Conservation (phyloP, 2,113 vertebrate genomes). For the Menidia beryllina region DNA sequence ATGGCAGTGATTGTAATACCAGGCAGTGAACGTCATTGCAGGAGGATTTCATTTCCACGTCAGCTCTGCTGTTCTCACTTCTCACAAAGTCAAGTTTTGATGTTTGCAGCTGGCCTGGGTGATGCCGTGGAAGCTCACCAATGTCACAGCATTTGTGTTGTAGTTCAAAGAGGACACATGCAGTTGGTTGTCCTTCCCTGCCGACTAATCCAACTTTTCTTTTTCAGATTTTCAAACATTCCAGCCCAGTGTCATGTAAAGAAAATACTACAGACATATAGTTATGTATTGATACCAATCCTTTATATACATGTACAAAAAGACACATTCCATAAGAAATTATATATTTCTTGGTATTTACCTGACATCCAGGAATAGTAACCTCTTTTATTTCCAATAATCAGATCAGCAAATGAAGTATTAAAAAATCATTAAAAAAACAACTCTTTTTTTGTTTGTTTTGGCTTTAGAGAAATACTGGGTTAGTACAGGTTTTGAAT, state of each 20-base stretch:
- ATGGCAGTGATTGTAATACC: slow-evolving; percentile 13
- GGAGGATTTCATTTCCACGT: background rate
- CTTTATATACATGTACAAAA: too few relatives aligned
- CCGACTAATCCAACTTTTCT: slow-evolving; percentile 4
- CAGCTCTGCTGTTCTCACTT: background rate
- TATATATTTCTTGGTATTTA: too few relatives aligned
- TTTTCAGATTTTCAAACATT: background rate
- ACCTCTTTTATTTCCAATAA: too few relatives aligned
- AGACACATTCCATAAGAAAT: too few relatives aligned
- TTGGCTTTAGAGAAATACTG: too few relatives aligned
- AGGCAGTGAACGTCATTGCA: slow-evolving; percentile 6
- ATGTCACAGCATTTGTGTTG: slow-evolving; percentile 29
- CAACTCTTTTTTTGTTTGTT: too few relatives aligned
- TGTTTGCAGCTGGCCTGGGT: slow-evolving; percentile 18
- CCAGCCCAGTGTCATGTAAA: background rate
- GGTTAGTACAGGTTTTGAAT: too few relatives aligned
- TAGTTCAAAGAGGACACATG: slow-evolving; percentile 17
- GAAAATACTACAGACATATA: background rate
- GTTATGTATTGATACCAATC: too few relatives aligned
- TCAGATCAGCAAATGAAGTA: too few relatives aligned
- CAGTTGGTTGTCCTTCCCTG: background rate
- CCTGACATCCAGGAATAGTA: too few relatives aligned
- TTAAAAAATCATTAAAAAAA: too few relatives aligned
- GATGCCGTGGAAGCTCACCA: slow-evolving; percentile 23
- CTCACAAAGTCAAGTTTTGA: slow-evolving; percentile 26